phyloP scores from a whole-genome alignment of 2,888 invertebrate species.

The Sisyra nigra region DNA sequence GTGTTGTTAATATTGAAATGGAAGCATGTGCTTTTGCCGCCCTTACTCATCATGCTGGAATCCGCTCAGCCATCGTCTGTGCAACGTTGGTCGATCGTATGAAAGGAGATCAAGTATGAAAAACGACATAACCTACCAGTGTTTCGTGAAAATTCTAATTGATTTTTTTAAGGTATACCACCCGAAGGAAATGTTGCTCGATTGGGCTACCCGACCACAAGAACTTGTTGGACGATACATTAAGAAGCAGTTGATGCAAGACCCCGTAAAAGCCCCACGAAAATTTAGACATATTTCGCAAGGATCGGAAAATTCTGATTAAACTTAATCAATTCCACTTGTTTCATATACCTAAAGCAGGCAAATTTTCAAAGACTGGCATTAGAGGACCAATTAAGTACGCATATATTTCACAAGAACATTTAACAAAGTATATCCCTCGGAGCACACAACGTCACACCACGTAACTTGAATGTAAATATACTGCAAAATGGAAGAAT shows the following conservation, averaged over 20 bases:
- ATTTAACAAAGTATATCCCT: too few species aligned
- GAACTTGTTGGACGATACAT: constrained; percentile 70
- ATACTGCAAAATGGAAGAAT: too few species aligned
- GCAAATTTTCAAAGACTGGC: too few species aligned
- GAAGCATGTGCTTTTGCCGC: constrained; percentile 89
- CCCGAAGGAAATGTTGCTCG: constrained; percentile 75
- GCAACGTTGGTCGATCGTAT: constrained; percentile 84
- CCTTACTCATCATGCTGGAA: constrained; percentile 82
- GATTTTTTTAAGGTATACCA: constrained; percentile 50
- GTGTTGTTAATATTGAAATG: constrained; percentile 95
- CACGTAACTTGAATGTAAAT: too few species aligned
- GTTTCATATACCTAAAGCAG: too few species aligned
- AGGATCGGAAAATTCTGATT: constrained; percentile 81
- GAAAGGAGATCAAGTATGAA: constrained; percentile 89
- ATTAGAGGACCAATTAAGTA: too few species aligned
- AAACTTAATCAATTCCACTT: constrained; percentile 24
- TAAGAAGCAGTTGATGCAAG: constrained; percentile 60
- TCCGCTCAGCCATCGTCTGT: constrained; percentile 86
- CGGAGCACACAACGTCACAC: too few species aligned
- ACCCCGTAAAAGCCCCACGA: constrained; percentile 71
- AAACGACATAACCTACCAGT: too few species aligned
- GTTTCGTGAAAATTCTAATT: too few species aligned
- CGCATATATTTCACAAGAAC: too few species aligned
- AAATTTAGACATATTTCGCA: constrained; percentile 80
- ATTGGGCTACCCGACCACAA: constrained; percentile 84